Conservation (phyloP, 2,113 vertebrate genomes). For the Alethe castanea region DNA sequence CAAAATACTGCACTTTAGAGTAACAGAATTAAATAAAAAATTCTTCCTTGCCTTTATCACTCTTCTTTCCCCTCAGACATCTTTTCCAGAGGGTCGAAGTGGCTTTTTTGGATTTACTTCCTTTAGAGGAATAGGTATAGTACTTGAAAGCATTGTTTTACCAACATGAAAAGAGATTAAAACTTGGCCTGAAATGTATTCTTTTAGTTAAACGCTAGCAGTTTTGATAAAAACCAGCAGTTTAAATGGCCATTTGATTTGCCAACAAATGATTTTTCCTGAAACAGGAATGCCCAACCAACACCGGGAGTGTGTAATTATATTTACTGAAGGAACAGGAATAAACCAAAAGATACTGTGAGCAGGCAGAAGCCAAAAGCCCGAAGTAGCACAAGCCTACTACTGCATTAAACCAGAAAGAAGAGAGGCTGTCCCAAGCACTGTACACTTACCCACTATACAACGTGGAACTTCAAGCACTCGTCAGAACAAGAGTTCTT, state of each 20-base stretch:
- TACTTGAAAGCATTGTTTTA: not conserved
- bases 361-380: not conserved
- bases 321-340: not conserved
- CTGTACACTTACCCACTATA: not conserved
- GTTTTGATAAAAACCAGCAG: not conserved
- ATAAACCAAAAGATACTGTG: not conserved
- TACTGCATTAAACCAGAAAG: not conserved
- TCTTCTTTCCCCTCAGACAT: not conserved
- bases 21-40: not conserved
- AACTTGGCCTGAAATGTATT: not conserved
- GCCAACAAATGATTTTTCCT: not conserved
- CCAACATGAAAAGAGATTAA: not conserved
- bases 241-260: not conserved
- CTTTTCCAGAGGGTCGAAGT: not conserved
- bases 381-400: not conserved
- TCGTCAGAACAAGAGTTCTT: not conserved
- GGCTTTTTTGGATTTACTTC: not conserved
- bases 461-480: not conserved
- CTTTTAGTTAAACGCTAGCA: not conserved
- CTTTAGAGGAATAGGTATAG: not conserved
- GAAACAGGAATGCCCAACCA: not conserved
- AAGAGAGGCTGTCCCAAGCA: not conserved
- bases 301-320: not conserved
- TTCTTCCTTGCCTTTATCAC: not conserved
- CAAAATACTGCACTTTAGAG: not conserved